Base-by-base conservation (phyloP, 2,797 vertebrate genomes). In the Sus cebifrons region DNA sequence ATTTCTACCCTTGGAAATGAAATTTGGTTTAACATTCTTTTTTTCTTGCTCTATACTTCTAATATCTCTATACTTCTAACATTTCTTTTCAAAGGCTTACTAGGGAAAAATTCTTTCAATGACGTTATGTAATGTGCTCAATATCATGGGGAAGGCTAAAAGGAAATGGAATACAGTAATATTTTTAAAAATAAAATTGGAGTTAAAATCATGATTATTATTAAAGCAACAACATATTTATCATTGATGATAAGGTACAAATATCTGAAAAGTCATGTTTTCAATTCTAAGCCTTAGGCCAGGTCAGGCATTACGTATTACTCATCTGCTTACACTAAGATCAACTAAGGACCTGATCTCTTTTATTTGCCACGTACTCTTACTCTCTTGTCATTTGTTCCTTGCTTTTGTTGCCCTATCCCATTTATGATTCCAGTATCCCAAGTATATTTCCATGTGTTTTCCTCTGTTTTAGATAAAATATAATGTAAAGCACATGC, bases 1-100 rank as follows among this genome's bases (percentile, higher is more conserved):
- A 88, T 96, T 96, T 96, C 75, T 95, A 67, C 23, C 20, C 40
- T 83, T 94, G 89, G 88, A 86, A 97, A 96, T 97, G 71, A 81
- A 44, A 89, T 94, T 62, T 68, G 16, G 10, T n/a, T 93, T 88
- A 90, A 94, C 36, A 56, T 93, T 88, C 21, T 49, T 27, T 94
- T 94, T 94, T 36, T 27, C 21, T 16, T 18, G 1, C 62, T n/a
- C 20, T 67, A 3, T n/a, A 84, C 25, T 21, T 65, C 17, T 71
- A 25, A 12, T 64, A 85, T 95, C 27, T n/a, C 20, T 67, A 3
- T n/a, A 84, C 25, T 20, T 65, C 17, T 71, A 25, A 12, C 60
- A 85, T 95, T 94, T 89, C 84, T 29, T 78, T 89, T 89, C 82
- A 81, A 89, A 87, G 29, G 27, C 60, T 88, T 93, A 88, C 21